These are phyloP conservation scores for Caenorhabditis imperialis DNA, from an alignment of 2,888 invertebrate species.

Conservation along the genomic window DNA sequence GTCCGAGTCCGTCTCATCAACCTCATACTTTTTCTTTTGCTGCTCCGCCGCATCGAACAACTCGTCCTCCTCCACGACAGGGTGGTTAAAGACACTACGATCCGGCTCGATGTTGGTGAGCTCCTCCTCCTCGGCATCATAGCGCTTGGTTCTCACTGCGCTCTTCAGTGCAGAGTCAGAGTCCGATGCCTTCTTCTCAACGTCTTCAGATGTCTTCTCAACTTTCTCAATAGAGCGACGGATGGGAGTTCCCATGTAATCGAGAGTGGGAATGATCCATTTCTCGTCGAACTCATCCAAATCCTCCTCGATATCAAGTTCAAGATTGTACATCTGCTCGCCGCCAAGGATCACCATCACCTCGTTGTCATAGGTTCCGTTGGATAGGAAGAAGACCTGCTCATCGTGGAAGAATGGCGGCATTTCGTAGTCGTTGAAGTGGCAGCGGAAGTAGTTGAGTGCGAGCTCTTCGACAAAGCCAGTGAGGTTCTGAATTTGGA, in stretches of 20 bases:
- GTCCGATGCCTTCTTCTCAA: background rate
- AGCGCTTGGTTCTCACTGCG: background rate
- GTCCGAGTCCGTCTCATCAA: background rate
- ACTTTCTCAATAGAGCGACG: slow-evolving; percentile 89
- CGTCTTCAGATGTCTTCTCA: background rate
- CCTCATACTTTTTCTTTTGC: background rate
- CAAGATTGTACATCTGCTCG: slow-evolving; percentile 14
- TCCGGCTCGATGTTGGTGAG: too few relatives aligned
- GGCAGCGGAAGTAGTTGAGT: slow-evolving; percentile 12
- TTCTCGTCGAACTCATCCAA: slow-evolving; percentile 69
- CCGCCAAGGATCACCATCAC: slow-evolving; percentile 33
- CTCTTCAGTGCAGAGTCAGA: background rate
- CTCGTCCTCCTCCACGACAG: too few relatives aligned
- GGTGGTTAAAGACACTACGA: too few relatives aligned
- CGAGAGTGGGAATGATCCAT: background rate
- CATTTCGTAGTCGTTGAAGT: slow-evolving; percentile 16
- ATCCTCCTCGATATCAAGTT: slow-evolving; percentile 83
- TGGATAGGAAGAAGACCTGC: slow-evolving; percentile 36
- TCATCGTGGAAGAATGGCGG: slow-evolving; percentile 11
- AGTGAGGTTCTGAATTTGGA: slow-evolving; percentile 33
- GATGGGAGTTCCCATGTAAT: slow-evolving; percentile 81
- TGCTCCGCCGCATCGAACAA: background rate
- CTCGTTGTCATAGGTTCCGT: slow-evolving; percentile 23
- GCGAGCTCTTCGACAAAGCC: slow-evolving; percentile 11
- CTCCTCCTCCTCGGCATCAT: slow-evolving; percentile 2